These are phyloP conservation scores for Argya squamiceps DNA, from an alignment of 2,797 vertebrate genomes.

Conservation along the genomic window DNA sequence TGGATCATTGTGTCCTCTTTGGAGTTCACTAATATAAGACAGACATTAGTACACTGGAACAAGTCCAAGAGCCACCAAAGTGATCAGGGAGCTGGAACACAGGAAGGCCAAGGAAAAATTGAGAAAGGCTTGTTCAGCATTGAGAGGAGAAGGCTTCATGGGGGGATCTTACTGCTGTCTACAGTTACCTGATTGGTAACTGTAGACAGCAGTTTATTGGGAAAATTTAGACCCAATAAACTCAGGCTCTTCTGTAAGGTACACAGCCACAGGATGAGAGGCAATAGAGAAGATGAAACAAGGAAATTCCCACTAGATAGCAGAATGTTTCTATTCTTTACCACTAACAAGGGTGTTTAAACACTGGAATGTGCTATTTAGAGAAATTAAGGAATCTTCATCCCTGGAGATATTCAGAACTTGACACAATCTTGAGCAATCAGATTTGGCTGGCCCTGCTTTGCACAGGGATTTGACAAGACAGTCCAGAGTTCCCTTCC, in stretches of 20 bases:
- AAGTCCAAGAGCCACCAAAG: neutral
- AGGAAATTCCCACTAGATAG: neutral
- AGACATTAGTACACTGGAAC: neutral
- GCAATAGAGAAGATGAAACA: neutral
- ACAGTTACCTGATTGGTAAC: neutral
- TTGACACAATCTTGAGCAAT: neutral
- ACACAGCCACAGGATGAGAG: neutral
- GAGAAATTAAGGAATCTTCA: neutral
- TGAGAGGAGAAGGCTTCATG: neutral
- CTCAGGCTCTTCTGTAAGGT: neutral
- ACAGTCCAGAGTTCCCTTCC: neutral
- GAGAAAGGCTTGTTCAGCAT: neutral
- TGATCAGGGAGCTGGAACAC: neutral
- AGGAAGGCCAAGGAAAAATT: fast-evolving
- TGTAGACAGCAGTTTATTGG: no score
- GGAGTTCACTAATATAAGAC: neutral
- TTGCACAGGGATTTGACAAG: neutral
- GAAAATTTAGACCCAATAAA: neutral
- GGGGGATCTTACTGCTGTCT: neutral
- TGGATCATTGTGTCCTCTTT: neutral
- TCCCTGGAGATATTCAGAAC: neutral
- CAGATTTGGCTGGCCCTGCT: neutral
- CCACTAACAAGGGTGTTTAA: fast-evolving
- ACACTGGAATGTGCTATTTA: neutral
- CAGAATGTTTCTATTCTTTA: neutral